These are phyloP conservation scores for Notechis scutatus DNA, from an alignment of 2,113 vertebrate genomes.

Conservation along the genomic window DNA sequence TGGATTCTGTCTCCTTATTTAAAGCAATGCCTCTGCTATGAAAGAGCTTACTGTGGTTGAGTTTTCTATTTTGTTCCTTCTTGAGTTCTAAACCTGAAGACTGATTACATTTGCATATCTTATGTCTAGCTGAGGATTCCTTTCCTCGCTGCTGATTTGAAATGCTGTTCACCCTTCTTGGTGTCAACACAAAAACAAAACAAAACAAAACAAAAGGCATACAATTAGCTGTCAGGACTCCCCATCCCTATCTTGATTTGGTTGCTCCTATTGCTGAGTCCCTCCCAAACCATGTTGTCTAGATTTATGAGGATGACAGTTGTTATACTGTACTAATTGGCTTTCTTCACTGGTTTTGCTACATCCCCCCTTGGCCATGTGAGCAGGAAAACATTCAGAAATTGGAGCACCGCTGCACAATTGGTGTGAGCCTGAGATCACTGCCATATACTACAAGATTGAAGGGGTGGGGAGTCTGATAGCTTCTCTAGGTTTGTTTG, in stretches of 20 bases:
- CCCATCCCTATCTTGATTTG: not conserved
- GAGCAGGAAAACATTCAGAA: not conserved
- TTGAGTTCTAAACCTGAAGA: not conserved
- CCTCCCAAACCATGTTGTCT: not conserved
- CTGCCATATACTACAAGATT: not conserved
- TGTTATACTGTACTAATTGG: not conserved
- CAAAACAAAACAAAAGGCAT: not conserved
- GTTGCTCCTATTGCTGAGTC: not conserved
- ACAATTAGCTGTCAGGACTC: not conserved
- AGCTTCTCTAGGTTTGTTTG: not conserved
- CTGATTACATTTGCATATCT: not conserved
- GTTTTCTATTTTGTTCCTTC: not conserved
- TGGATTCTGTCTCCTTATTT: not conserved
- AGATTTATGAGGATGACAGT: not conserved
- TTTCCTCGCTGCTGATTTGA: not conserved
- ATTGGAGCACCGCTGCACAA: not conserved
- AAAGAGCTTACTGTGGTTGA: not conserved
- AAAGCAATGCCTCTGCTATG: not conserved
- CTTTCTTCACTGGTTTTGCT: not conserved
- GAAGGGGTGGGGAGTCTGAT: not conserved
- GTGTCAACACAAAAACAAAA: not conserved
- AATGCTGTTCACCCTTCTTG: not conserved
- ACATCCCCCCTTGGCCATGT: not conserved
- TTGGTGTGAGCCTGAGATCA: not conserved
- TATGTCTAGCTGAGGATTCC: not conserved